Evolutionary conservation across 1,140 invertebrate species (phyloP), one percentile per base, ranked within the genome.

Genomic region (Phenacoccus solenopsis): DNA sequence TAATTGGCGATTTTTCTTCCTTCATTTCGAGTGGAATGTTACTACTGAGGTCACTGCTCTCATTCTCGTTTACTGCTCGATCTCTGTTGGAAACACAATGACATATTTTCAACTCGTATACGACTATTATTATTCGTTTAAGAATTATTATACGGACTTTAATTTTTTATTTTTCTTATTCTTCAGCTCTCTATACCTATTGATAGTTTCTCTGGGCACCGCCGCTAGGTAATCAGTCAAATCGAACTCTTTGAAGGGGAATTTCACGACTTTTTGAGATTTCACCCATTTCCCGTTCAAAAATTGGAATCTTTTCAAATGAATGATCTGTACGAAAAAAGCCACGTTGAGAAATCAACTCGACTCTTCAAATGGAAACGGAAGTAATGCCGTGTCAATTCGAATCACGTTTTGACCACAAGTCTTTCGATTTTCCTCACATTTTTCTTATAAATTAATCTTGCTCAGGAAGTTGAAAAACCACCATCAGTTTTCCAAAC

Each of bases 271-370:
- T 78, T 94, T 94, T 76, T 93, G 90, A 0, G 91, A 94, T 77
- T 95, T 95, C n/a, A 94, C 88, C 91, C 91, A 94, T 76, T 90
- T 88, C 75, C 86, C 88, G 78, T 91, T 90, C 7, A 93, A 85
- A 76, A 86, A 91, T 79, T 94, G 92, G 78, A 95, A 95, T 28
- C 93, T 83, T 77, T 95, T 95, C 69, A 95, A 78, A 76, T 94
- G 92, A 9, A 95, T 85, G 76, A 94, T 91, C 90, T 93, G 78
- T 20, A 82, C 78, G n/a, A 71, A 59, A 27, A 74, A 72, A 72
- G 68, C 71, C 22, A 64, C 10, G 20, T 25, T 24, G 7, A 59
- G 20, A 59, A 4, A 59, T 10, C 5, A 10, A 22, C 56, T 4
- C 21, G 13, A 20, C 20, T 20, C 21, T 4, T 59, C 21, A 20